Conservation (phyloP, 2,888 invertebrate species). For the Amiota mariae region DNA sequence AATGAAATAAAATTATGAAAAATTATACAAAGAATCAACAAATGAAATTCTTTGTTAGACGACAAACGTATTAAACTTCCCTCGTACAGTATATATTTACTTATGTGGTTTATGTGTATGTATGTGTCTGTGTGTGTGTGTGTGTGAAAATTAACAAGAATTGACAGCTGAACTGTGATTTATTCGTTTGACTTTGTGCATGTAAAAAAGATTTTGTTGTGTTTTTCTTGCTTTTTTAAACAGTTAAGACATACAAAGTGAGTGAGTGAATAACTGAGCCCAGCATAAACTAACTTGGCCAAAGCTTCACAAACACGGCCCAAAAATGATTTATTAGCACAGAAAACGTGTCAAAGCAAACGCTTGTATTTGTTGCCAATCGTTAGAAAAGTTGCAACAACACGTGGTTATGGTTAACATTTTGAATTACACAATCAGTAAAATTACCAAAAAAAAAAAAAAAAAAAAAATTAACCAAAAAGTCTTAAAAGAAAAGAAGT, state of each 20-base stretch:
- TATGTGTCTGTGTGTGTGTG: slow-evolving; percentile 15
- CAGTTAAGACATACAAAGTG: no score
- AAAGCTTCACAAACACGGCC: slow-evolving; percentile 7
- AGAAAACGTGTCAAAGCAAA: slow-evolving; percentile 22
- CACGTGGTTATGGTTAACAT: slow-evolving; percentile 6
- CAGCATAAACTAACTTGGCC: background rate
- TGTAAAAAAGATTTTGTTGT: background rate
- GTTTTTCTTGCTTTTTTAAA: no score
- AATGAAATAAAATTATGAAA: no score
- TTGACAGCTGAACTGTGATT: slow-evolving; percentile 27
- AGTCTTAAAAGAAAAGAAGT: no score
- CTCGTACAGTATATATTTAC: background rate
- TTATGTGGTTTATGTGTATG: background rate
- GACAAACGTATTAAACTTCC: background rate
- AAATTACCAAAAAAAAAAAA: no score
- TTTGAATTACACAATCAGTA: slow-evolving; percentile 14
- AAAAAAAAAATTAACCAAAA: no score
- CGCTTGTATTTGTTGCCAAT: background rate
- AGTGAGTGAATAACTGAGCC: no score
- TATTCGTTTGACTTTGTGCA: slow-evolving; percentile 14
- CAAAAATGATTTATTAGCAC: slow-evolving; percentile 30
- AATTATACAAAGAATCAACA: no score
- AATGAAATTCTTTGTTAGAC: no score
- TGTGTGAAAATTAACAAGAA: slow-evolving; percentile 31
- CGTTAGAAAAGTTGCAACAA: background rate